Conservation (phyloP, 2,113 vertebrate genomes). For the Microtus oregoni region DNA sequence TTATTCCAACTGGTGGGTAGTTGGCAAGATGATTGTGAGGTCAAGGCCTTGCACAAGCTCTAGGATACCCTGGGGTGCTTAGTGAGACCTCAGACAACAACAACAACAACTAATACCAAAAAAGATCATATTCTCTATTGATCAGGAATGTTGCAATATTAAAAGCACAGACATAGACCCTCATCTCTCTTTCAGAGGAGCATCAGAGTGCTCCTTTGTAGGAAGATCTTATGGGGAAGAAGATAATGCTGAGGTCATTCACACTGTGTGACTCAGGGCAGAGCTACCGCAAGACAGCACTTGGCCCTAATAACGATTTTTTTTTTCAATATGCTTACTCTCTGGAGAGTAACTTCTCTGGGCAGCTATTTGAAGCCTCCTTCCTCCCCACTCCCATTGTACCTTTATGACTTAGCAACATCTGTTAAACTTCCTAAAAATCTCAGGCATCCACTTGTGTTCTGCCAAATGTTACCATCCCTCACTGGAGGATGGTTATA, state of each 20-base stretch:
- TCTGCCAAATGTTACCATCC: background rate
- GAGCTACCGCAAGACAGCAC: background rate
- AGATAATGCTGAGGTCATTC: background rate
- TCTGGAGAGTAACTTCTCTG: background rate
- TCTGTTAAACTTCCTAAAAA: constrained; percentile 44
- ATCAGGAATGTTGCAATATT: background rate
- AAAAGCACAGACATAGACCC: background rate
- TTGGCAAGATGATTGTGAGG: background rate
- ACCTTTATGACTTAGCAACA: background rate
- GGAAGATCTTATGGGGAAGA: background rate
- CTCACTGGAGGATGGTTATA: background rate
- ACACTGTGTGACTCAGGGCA: background rate
- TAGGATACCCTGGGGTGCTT: background rate
- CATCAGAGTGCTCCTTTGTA: background rate
- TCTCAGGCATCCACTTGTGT: constrained; percentile 37
- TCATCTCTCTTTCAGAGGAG: background rate
- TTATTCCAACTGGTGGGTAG: background rate
- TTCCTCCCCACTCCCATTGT: background rate
- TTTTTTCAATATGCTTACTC: background rate
- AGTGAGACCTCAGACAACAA: background rate
- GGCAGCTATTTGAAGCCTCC: background rate
- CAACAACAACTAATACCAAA: too few species aligned
- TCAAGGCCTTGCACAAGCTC: background rate
- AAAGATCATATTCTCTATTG: background rate
- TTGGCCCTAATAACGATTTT: background rate